phyloP scores from a whole-genome alignment of 1,140 invertebrate species.

The Hycleus cichorii region DNA sequence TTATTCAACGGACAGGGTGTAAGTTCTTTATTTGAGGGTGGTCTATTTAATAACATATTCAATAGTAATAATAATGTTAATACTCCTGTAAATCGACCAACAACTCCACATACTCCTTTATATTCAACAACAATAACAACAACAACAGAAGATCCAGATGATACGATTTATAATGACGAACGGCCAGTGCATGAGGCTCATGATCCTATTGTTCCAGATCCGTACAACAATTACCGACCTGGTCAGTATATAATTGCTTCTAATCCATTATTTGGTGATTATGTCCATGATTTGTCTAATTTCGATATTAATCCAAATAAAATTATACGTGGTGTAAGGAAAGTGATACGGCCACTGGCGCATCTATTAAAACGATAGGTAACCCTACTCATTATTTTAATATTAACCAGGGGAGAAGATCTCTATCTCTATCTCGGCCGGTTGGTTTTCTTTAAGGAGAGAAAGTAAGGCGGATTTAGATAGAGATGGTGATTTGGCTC shows the following conservation, averaged over 20 bases:
- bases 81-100: background rate
- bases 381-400: background rate
- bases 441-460: no score
- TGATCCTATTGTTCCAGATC: slow-evolving; percentile 14
- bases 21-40: background rate
- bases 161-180: slow-evolving; percentile 15
- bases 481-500: no score
- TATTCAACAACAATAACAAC: background rate
- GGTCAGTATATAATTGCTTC: slow-evolving; percentile 14
- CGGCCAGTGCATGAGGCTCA: slow-evolving; percentile 11
- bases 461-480: no score
- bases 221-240: slow-evolving; percentile 6
- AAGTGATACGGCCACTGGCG: background rate
- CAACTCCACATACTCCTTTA: background rate
- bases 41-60: slow-evolving; percentile 5
- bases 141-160: slow-evolving; percentile 6
- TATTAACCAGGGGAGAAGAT: no score
- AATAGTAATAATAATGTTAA: background rate
- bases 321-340: slow-evolving; percentile 1
- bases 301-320: slow-evolving; percentile 4
- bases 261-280: slow-evolving; percentile 11
- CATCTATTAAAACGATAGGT: slow-evolving; percentile 3
- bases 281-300: background rate
- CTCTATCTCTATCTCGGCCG: no score
- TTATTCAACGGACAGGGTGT: slow-evolving; percentile 9